Conservation (phyloP, 2,888 invertebrate species). For the Monopis laevigella region DNA sequence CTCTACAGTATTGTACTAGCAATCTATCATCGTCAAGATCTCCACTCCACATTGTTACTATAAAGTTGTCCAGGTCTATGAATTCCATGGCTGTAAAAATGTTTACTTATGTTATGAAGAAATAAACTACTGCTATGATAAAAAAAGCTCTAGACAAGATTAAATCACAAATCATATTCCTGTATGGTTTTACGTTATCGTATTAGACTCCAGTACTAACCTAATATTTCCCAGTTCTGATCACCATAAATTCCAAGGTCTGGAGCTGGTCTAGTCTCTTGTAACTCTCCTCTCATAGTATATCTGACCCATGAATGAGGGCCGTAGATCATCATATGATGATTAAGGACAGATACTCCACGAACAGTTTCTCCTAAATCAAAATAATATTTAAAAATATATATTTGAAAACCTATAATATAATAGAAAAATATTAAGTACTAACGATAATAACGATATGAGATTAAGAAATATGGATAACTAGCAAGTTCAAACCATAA, state of each 20-base stretch:
- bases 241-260: conserved; percentile 66
- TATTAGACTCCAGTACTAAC: neutral
- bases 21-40: conserved; percentile 79
- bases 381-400: neutral
- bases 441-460: too few species aligned
- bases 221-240: conserved; percentile 75
- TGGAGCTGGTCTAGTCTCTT: conserved; percentile 67
- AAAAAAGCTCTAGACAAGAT: too few species aligned
- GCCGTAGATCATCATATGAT: conserved; percentile 79
- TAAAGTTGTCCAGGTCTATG: conserved; percentile 72
- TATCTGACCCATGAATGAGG: conserved; percentile 79
- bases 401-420: neutral
- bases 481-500: too few species aligned
- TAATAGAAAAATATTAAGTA: too few species aligned
- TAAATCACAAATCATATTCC: too few species aligned
- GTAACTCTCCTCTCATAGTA: conserved; percentile 79
- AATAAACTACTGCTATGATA: too few species aligned
- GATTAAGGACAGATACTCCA: conserved; percentile 52
- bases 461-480: too few species aligned
- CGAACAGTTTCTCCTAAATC: conserved; percentile 50
- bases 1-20: conserved; percentile 70
- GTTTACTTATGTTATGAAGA: too few species aligned
- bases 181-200: too few species aligned
- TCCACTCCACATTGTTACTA: conserved; percentile 84
- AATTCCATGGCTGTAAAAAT: conserved; percentile 71